Percentiles rank a stretch among this genome's conserved stretches.
These are phyloP conservation scores for Caenorhabditis remanei DNA, from an alignment of 1,140 invertebrate genomes.

Conservation along the genomic window DNA sequence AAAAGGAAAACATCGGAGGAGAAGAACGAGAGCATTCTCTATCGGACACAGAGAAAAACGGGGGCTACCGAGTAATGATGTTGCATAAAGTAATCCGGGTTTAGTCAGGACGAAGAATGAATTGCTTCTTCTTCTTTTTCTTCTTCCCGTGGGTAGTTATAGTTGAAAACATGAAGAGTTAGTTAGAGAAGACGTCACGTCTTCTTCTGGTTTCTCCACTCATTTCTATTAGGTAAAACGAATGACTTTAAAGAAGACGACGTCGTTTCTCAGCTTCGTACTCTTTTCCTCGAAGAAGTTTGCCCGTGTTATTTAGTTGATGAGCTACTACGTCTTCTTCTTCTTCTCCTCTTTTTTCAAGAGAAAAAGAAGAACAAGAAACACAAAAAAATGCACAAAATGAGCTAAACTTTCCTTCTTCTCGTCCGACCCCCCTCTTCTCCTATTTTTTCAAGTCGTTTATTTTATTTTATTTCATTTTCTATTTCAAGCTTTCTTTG, in stretches of 20 bases:
- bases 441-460: constrained; percentile 15
- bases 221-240: constrained; percentile 20
- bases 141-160: no score
- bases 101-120: background rate
- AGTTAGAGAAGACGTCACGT: background rate
- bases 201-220: background rate
- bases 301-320: constrained; percentile 27
- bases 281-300: background rate
- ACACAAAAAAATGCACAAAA: background rate
- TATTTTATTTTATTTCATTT: constrained; percentile 41
- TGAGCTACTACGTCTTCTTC: background rate
- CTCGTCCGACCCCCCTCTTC: background rate
- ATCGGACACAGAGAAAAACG: background rate
- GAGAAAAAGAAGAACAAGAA: background rate
- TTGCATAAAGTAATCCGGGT: constrained; percentile 39
- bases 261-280: background rate
- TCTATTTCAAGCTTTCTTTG: background rate
- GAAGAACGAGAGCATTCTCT: background rate
- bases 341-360: background rate
- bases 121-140: background rate
- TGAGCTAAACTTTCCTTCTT: background rate
- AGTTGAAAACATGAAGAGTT: background rate
- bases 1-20: background rate
- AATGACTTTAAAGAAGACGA: background rate
- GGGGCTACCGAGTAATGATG: constrained; percentile 16